Conservation (phyloP, 2,113 vertebrate species). For the Steatornis caripensis region DNA sequence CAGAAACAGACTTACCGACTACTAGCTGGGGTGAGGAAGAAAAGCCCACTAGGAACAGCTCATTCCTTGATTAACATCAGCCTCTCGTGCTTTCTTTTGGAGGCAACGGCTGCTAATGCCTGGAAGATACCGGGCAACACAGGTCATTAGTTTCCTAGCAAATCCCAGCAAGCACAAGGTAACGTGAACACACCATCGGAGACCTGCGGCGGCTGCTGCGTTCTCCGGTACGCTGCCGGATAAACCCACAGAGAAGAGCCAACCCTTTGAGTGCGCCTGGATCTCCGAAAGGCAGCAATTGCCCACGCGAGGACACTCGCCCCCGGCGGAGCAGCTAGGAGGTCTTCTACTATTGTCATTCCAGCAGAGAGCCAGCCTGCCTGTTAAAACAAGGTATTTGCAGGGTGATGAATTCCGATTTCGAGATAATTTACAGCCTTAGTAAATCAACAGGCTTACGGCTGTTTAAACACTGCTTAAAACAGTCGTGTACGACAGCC, state of each 20-base stretch:
- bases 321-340: neutral
- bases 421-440: neutral
- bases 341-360: neutral
- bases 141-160: neutral
- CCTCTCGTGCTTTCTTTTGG: neutral
- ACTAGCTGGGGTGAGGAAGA: neutral
- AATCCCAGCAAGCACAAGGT: neutral
- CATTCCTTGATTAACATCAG: neutral
- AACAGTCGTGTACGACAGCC: neutral
- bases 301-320: neutral
- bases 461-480: neutral
- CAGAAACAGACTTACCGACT: neutral
- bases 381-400: neutral
- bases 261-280: neutral
- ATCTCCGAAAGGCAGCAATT: neutral
- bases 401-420: neutral
- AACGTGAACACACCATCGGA: neutral
- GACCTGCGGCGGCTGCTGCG: fast-evolving
- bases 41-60: neutral
- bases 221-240: fast-evolving
- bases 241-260: neutral
- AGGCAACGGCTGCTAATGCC: neutral
- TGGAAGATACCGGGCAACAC: neutral
- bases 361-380: neutral
- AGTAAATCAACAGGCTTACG: neutral